These are phyloP conservation scores for Dryobates pubescens DNA, from an alignment of 2,797 vertebrate genomes.

Conservation along the genomic window DNA sequence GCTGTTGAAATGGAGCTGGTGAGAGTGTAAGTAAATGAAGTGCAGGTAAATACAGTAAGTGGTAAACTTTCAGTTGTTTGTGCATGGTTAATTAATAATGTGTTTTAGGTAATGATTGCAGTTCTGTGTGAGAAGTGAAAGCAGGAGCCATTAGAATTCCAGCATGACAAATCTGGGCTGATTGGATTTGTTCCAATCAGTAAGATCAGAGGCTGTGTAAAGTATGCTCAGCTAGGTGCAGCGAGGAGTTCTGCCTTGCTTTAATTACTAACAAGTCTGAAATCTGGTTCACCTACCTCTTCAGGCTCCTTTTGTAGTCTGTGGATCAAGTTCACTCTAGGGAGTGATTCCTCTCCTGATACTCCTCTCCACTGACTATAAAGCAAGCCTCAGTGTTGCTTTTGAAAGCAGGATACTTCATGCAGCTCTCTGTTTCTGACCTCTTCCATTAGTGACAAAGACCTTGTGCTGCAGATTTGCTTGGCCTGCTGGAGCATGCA, in stretches of 20 bases:
- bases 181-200: background rate
- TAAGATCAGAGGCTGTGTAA: background rate
- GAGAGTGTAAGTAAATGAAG: background rate
- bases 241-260: background rate
- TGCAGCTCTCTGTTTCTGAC: background rate
- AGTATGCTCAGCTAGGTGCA: background rate
- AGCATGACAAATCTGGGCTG: background rate
- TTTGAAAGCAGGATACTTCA: background rate
- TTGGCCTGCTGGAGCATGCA: background rate
- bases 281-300: background rate
- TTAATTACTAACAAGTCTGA: background rate
- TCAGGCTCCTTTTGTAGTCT: background rate
- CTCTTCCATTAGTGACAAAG: background rate
- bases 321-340: background rate
- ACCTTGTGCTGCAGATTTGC: background rate
- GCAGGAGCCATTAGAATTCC: background rate
- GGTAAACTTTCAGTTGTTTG: background rate
- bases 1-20: background rate
- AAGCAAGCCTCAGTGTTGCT: background rate
- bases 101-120: background rate
- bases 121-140: background rate
- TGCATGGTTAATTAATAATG: background rate
- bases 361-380: background rate
- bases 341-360: background rate
- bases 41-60: background rate